A percentile compares a stretch with the other conserved stretches of the same genome.
Evolutionary conservation across 2,888 invertebrate species (phyloP).

Genomic region (Lasioglossum oenotherae): DNA sequence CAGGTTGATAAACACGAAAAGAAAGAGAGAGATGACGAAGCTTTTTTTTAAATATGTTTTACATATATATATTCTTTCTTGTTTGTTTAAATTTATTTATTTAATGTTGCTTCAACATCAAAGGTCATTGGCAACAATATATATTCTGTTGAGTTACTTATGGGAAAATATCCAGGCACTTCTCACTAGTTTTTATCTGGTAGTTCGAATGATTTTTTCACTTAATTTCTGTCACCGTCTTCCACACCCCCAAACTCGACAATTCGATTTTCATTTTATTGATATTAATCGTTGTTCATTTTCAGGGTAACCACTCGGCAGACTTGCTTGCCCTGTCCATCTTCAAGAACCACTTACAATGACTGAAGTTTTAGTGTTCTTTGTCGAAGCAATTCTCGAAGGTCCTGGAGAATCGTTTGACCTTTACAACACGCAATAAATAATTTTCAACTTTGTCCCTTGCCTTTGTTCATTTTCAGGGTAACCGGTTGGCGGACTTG

Average conservation of each 20-base stretch:
- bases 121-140: neutral
- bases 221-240: neutral
- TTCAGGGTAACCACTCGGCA: constrained; percentile 20
- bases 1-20: constrained; percentile 19
- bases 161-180: neutral
- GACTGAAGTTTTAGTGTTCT: neutral
- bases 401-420: too few relatives aligned
- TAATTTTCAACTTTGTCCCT: too few relatives aligned
- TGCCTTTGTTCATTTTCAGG: constrained; percentile 30
- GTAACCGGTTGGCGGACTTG: neutral
- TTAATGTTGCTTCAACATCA: too few relatives aligned
- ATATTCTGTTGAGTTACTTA: neutral
- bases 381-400: too few relatives aligned
- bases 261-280: neutral
- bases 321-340: neutral
- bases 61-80: neutral
- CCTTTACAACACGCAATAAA: too few relatives aligned
- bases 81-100: too few relatives aligned
- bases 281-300: constrained; percentile 11
- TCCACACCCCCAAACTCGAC: neutral
- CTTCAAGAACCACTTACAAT: neutral
- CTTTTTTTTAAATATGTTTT: constrained; percentile 4
- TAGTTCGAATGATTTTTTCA: neutral
- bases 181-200: neutral
- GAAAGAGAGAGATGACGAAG: constrained; percentile 22